phyloP scores from a whole-genome alignment of 2,113 vertebrate species.

The Gnathonemus echidnorhynchus region DNA sequence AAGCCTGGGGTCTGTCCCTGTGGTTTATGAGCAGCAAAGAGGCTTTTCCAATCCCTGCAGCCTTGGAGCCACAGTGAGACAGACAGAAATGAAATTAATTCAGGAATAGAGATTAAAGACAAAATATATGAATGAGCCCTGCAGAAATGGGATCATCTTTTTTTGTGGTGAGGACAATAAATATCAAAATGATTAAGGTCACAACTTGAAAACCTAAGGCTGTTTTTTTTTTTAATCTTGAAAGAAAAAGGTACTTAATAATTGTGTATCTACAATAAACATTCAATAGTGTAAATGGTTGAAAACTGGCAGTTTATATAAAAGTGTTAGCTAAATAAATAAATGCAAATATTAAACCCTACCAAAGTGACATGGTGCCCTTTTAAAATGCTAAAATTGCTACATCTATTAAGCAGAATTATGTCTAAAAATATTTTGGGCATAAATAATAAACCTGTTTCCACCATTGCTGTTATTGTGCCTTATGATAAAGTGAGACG shows the following conservation, averaged over 20 bases:
- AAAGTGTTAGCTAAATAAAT: not conserved
- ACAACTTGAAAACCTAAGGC: not conserved
- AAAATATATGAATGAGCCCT: not conserved
- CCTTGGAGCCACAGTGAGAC: not conserved
- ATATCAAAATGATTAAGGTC: not conserved
- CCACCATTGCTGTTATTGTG: constrained; percentile 30
- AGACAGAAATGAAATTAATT: not conserved
- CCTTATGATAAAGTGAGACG: constrained; percentile 28
- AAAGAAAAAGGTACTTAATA: not conserved
- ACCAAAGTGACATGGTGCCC: not conserved
- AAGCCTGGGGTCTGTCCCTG: not conserved
- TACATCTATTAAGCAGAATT: not conserved
- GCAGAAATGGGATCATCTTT: not conserved
- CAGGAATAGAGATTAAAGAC: not conserved
- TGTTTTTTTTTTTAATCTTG: not conserved
- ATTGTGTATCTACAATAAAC: not conserved
- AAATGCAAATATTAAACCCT: not conserved
- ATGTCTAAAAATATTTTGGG: not conserved
- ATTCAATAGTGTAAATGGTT: not conserved
- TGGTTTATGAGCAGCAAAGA: not conserved
- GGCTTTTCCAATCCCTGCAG: not conserved
- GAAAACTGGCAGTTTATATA: not conserved
- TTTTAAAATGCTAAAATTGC: not conserved
- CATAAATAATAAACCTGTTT: not conserved
- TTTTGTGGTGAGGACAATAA: not conserved